A percentile compares a stretch with the other conserved stretches of the same genome.
These are phyloP conservation scores for Orthosia incerta DNA, from an alignment of 2,888 invertebrate genomes.

Conservation along the genomic window DNA sequence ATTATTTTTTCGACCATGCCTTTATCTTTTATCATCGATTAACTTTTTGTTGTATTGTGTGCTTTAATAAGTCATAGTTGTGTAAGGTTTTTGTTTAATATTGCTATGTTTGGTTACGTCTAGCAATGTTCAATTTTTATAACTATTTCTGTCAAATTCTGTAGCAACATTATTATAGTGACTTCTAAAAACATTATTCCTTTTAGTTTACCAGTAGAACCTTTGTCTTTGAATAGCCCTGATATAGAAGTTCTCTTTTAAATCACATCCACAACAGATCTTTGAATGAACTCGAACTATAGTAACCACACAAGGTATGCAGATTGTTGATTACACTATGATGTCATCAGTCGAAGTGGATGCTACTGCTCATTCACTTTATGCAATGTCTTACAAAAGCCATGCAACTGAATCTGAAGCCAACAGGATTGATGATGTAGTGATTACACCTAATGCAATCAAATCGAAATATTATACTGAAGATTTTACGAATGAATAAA, in stretches of 20 bases:
- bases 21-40: slow-evolving; percentile 78
- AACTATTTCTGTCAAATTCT: background rate
- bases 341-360: slow-evolving; percentile 38
- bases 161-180: background rate
- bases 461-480: background rate
- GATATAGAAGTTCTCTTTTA: background rate
- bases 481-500: background rate
- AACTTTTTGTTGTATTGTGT: slow-evolving; percentile 72
- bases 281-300: slow-evolving; percentile 17
- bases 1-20: slow-evolving; percentile 79
- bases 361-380: slow-evolving; percentile 30
- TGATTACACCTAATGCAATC: background rate
- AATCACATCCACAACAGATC: slow-evolving; percentile 23
- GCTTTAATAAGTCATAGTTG: slow-evolving; percentile 59
- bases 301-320: slow-evolving; percentile 17
- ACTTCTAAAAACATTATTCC: background rate
- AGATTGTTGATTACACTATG: slow-evolving; percentile 47
- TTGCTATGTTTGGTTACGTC: background rate
- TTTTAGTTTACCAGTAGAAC: background rate
- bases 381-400: slow-evolving; percentile 31
- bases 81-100: slow-evolving; percentile 8
- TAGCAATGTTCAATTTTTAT: background rate
- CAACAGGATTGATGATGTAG: slow-evolving; percentile 1
- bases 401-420: slow-evolving; percentile 17
- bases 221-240: background rate